Evolutionary conservation across 2,113 vertebrate genomes (phyloP).

Genomic region (Tragulus kanchil): DNA sequence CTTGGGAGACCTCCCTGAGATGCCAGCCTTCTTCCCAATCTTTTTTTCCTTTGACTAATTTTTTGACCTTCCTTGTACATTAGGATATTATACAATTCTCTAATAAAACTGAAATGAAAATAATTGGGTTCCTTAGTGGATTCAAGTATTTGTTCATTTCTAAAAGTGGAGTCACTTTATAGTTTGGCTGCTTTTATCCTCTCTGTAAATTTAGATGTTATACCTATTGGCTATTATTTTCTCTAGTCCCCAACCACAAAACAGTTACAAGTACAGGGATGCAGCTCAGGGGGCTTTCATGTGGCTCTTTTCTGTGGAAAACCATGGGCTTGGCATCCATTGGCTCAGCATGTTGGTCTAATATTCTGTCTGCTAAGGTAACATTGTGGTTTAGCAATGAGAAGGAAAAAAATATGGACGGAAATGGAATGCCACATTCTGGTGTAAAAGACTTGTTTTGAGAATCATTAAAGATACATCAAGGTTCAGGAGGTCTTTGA

Average conservation of each 20-base stretch:
- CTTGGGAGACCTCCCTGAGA: conserved; percentile 59
- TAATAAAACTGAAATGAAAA: conserved; percentile 73
- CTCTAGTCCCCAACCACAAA: conserved; percentile 79
- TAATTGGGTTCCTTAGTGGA: conserved; percentile 27
- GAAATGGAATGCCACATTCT: conserved; percentile 50
- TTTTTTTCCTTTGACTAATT: conserved; percentile 42
- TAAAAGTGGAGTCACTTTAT: conserved; percentile 73
- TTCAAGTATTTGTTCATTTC: conserved; percentile 76
- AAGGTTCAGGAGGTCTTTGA: conserved; percentile 40
- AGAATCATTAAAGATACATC: conserved; percentile 62
- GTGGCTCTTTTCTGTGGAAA: conserved; percentile 81
- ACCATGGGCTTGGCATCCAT: conserved; percentile 71
- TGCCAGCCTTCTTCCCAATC: conserved; percentile 16
- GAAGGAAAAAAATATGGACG: conserved; percentile 40
- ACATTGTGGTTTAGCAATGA: conserved; percentile 60
- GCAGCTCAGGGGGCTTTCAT: conserved; percentile 77
- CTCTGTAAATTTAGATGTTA: conserved; percentile 77
- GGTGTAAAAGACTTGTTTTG: conserved; percentile 49
- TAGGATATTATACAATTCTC: conserved; percentile 58
- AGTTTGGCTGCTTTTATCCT: conserved; percentile 76
- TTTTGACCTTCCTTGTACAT: conserved; percentile 64
- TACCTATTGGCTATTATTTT: conserved; percentile 82
- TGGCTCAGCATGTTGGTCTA: conserved; percentile 67
- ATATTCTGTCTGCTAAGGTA: conserved; percentile 67
- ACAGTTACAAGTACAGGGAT: conserved; percentile 72